Evolutionary conservation across 2,888 invertebrate species (phyloP), one percentile per base, ranked within the genome.

Genomic region (Drosophila pullipes): DNA sequence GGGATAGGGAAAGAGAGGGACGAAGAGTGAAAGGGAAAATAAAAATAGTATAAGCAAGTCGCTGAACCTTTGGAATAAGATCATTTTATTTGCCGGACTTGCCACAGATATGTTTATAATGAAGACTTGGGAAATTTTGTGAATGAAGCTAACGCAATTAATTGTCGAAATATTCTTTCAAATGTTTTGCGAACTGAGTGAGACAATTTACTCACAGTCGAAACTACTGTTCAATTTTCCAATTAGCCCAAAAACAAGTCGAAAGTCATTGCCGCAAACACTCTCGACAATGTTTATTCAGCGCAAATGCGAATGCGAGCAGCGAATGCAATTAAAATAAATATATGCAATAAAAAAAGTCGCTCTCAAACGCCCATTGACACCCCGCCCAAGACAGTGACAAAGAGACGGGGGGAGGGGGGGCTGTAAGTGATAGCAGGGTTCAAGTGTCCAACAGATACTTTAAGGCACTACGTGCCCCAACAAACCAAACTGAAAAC

Each of bases 321-420:
- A 78, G 54, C 74, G 67, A 76, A 74, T 79, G 87, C 87, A 89
- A 85, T 89, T 87, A 89, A 87, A 85, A 78, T 83, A 81, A 89
- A 89, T 87, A 76, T 86, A 83, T 85, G 85, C 83, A 77, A 69
- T 69, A 77, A 57, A 64, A 79, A 69, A 11, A 66, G 66, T 52
- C 60, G 9, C 16, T 41, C 31, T 33, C 39, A 49, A 70, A 62
- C 75, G 64, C 70, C 69, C 69, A 70, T 75, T 71, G 74, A 68
- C 72, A 72, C 69, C 65, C 58, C 62, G 47, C 47, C 25, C 16
- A 47, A 57, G 49, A 39, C 13, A 6, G 47, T 10, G 30, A 3
- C 52, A 58, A 31, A 39, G 28, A 13, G 18, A 6, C 10, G 16
- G 18, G 35, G 35, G 67, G 49, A 7, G n/a, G 10, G 7, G n/a